Percentiles rank a stretch among this genome's conserved stretches.
phyloP scores from a whole-genome alignment of 2,888 invertebrate genomes.

The Chrysolina oricalcia region DNA sequence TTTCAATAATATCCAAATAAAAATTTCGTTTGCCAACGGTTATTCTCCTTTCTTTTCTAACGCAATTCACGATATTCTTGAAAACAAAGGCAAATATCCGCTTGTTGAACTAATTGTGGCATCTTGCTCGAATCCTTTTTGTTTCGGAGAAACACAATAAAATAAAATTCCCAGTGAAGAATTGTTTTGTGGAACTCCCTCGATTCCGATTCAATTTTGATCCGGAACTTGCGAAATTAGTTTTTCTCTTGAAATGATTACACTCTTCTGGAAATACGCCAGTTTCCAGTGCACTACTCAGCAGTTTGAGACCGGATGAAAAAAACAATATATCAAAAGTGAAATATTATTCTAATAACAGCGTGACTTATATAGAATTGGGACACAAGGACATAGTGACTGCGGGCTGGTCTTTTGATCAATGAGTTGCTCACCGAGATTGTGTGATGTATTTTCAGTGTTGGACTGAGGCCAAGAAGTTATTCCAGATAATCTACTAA shows the following conservation, averaged over 20 bases:
- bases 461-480: not conserved
- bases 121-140: not conserved
- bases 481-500: not conserved
- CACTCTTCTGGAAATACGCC: slow-evolving; percentile 4
- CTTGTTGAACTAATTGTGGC: not conserved
- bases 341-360: not conserved
- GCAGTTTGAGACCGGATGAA: not conserved
- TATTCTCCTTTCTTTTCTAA: too few relatives aligned
- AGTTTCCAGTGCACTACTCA: not conserved
- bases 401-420: not conserved
- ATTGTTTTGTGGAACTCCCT: not conserved
- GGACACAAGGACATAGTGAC: not conserved
- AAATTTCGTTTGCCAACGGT: too few relatives aligned
- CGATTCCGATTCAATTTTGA: slow-evolving; percentile 13
- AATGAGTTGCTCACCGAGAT: not conserved
- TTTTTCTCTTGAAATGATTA: not conserved
- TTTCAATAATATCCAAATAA: too few relatives aligned
- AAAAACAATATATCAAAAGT: slow-evolving; percentile 7
- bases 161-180: not conserved
- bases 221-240: not conserved
- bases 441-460: not conserved
- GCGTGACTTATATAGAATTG: not conserved
- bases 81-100: not conserved
- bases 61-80: too few relatives aligned
- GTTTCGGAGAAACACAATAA: not conserved